Percentiles rank a stretch among this genome's conserved stretches.
These are phyloP conservation scores for Brachyrhaphis roseni DNA, from an alignment of 2,797 vertebrate genomes.

Conservation along the genomic window DNA sequence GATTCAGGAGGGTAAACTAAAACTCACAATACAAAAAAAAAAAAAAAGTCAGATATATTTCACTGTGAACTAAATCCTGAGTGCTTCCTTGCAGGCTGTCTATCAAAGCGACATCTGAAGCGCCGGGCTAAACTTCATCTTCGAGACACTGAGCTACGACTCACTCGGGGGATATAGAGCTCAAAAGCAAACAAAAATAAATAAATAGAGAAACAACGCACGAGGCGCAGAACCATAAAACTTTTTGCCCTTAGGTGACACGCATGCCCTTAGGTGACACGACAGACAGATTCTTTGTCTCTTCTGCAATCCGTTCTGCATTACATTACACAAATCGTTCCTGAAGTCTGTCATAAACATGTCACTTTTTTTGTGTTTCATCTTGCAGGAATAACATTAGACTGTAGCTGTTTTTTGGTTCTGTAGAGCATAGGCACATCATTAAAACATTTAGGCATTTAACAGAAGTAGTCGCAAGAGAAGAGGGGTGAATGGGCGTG, in stretches of 20 bases:
- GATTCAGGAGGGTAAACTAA: conserved; percentile 25
- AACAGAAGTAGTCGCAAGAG: conserved; percentile 25
- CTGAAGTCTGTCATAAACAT: conserved; percentile 57
- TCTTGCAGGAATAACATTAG: conserved; percentile 60
- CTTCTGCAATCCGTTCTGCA: conserved; percentile 41
- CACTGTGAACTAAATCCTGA: neutral
- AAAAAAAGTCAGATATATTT: neutral
- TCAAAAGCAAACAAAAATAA: conserved; percentile 46
- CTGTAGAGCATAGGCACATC: conserved; percentile 43
- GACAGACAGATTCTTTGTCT: conserved; percentile 39
- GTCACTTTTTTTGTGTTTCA: conserved; percentile 36
- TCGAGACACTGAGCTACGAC: conserved; percentile 22
- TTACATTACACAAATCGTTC: conserved; percentile 53
- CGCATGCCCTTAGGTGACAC: conserved; percentile 48
- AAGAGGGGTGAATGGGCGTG: conserved; percentile 1
- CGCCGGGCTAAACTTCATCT: conserved; percentile 29
- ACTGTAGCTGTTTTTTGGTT: conserved; percentile 31
- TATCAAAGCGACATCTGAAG: conserved; percentile 41
- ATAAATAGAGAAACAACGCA: conserved; percentile 33
- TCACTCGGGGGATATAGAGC: conserved; percentile 42
- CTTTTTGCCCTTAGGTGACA: conserved; percentile 48
- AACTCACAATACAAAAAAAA: neutral
- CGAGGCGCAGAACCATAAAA: conserved; percentile 13
- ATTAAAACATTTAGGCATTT: conserved; percentile 64
- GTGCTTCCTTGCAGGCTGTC: conserved; percentile 10